Evolutionary conservation across 2,113 vertebrate genomes (phyloP).

Genomic region (Columba janthina): DNA sequence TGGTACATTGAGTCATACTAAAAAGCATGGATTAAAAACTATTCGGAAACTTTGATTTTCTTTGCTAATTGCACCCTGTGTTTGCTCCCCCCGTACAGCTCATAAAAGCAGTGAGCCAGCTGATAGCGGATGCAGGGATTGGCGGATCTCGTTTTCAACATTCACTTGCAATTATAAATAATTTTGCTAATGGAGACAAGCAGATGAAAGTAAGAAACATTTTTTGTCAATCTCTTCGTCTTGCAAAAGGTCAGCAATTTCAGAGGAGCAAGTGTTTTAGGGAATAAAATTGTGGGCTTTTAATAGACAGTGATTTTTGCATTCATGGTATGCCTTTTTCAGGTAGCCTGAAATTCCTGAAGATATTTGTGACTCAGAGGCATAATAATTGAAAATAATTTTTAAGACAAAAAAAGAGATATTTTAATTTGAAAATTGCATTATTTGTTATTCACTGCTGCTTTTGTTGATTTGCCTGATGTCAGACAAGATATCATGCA

Average conservation of each 20-base stretch:
- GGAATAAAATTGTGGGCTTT: not conserved
- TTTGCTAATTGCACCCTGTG: not conserved
- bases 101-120: slow-evolving; percentile 96
- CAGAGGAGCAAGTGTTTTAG: not conserved
- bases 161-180: slow-evolving; percentile 96
- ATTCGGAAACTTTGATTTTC: not conserved
- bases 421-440: not conserved
- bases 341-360: not conserved
- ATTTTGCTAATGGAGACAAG: slow-evolving; percentile 96
- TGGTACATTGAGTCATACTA: not conserved
- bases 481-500: not conserved
- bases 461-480: not conserved
- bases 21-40: not conserved
- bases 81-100: slow-evolving; percentile 75
- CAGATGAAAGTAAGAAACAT: slow-evolving; percentile 89
- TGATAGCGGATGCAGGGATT: slow-evolving; percentile 97
- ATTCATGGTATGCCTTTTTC: not conserved
- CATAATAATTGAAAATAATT: not conserved
- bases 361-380: not conserved
- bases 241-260: slow-evolving; percentile 30
- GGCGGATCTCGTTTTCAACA: slow-evolving; percentile 96
- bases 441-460: not conserved
- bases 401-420: not conserved
- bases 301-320: not conserved
- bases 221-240: not conserved